These are phyloP conservation scores for Tupiocoris notatus DNA, from an alignment of 2,888 invertebrate genomes.

Conservation along the genomic window DNA sequence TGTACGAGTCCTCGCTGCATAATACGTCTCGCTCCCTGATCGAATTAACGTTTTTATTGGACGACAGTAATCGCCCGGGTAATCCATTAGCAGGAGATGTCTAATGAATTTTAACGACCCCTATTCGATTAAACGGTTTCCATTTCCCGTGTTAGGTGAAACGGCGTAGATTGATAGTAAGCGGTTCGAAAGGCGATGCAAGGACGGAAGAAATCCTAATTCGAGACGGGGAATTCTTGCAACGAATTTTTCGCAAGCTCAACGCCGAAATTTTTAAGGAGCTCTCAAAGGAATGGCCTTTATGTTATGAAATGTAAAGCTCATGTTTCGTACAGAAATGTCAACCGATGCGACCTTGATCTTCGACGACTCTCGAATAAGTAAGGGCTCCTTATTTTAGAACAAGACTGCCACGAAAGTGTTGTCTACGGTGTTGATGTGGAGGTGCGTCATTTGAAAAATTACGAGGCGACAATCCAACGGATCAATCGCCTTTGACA, in stretches of 20 bases:
- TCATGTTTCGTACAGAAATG: not conserved
- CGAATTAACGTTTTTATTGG: not conserved
- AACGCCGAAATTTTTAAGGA: too few relatives aligned
- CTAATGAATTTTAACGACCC: not conserved
- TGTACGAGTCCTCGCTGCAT: not conserved
- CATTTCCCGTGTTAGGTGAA: too few relatives aligned
- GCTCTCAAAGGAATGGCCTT: too few relatives aligned
- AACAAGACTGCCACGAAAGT: not conserved
- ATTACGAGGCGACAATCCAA: slow-evolving; percentile 29
- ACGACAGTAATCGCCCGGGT: not conserved
- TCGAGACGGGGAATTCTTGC: too few relatives aligned
- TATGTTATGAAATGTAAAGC: too few relatives aligned
- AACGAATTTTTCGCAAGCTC: too few relatives aligned
- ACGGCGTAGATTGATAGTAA: too few relatives aligned
- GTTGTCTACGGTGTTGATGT: not conserved
- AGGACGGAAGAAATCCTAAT: too few relatives aligned
- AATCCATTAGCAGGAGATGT: not conserved
- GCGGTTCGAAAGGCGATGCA: too few relatives aligned
- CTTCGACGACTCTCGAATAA: not conserved
- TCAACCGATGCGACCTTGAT: not conserved
- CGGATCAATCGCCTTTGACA: slow-evolving; percentile 16
- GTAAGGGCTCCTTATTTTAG: not conserved
- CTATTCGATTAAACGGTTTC: too few relatives aligned
- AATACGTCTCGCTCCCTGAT: not conserved
- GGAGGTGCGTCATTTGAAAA: slow-evolving; percentile 26